These are phyloP conservation scores for Microhierax caerulescens DNA, from an alignment of 2,797 vertebrate species.

Conservation along the genomic window DNA sequence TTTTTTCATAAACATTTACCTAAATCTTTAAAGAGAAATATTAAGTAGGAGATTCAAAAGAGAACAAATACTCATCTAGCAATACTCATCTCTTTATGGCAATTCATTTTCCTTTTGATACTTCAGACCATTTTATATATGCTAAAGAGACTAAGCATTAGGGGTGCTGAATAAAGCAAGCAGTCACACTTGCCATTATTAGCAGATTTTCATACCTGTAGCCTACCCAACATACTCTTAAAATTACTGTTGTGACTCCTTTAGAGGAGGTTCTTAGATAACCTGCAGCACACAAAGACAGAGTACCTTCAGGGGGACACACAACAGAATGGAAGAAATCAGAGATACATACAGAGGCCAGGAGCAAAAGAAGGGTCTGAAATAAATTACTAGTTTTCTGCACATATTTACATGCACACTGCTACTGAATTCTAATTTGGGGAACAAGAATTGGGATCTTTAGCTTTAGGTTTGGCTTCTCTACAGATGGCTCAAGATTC, in stretches of 20 bases:
- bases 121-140: neutral
- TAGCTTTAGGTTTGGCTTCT: neutral
- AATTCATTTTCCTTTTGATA: neutral
- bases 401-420: neutral
- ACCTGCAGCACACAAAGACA: neutral
- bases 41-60: neutral
- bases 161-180: neutral
- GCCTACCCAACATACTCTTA: neutral
- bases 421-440: neutral
- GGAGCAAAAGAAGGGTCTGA: neutral
- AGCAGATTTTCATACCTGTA: neutral
- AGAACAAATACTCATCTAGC: neutral
- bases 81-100: neutral
- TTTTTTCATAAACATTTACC: neutral
- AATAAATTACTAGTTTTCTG: neutral
- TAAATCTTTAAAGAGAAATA: neutral
- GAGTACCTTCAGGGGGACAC: neutral
- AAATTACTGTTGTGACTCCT: neutral
- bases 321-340: neutral
- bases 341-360: accelerated
- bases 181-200: neutral
- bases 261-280: neutral
- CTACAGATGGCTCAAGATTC: neutral
- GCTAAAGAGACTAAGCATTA: neutral
- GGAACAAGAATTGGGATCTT: neutral